Base-by-base conservation (phyloP, 2,113 vertebrate genomes). In the Melanerpes formicivorus region DNA sequence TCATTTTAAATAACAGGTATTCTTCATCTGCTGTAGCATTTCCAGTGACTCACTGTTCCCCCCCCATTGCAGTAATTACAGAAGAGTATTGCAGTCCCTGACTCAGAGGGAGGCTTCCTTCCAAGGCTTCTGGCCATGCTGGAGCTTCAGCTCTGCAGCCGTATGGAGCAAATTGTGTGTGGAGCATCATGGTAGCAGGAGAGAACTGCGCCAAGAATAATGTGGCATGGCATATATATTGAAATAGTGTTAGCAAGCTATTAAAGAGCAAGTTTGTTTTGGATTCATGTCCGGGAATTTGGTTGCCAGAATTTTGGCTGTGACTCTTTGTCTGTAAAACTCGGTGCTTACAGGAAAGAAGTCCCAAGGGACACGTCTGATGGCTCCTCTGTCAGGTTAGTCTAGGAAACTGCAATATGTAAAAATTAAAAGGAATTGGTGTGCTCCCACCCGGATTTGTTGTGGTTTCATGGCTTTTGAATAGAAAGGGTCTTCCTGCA, bases 1-100 rank as follows among this genome's bases (percentile, higher is more conserved):
- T 37, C 46, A 54, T 80, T 87, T 80, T 60, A 94, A 95, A 74
- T 81, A 93, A 93, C 91, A 96, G 73, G 76, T 94, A 84, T 75
- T 83, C 88, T 92, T 93, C 88, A 90, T 94, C 56, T 80, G 30
- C 86, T 3, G 1, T 81, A 89, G 77, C 2, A 0, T 85, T 94
- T 79, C 32, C 65, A 88, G 77, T 96, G 93, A 93, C 80, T 95
- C 95, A 95, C 37, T 63, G 69, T 58, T 90, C 34, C 21, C 30
- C 46, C 5, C 29, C 54, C 0, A 0, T 12, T 86, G 78, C 74
- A 60, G 60, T 86, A 93, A 91, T 93, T 93, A 82, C 42, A 79
- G 78, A 63, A 73, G 42, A 81, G 77, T 37, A 8, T 87, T 95
- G 76, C 56, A 90, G 48, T 79, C 58, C 52, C 80, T 95, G 96